A percentile compares a stretch with the other conserved stretches of the same genome.
Evolutionary conservation across 2,113 vertebrate genomes (phyloP).

Genomic region (Eulemur rufifrons): DNA sequence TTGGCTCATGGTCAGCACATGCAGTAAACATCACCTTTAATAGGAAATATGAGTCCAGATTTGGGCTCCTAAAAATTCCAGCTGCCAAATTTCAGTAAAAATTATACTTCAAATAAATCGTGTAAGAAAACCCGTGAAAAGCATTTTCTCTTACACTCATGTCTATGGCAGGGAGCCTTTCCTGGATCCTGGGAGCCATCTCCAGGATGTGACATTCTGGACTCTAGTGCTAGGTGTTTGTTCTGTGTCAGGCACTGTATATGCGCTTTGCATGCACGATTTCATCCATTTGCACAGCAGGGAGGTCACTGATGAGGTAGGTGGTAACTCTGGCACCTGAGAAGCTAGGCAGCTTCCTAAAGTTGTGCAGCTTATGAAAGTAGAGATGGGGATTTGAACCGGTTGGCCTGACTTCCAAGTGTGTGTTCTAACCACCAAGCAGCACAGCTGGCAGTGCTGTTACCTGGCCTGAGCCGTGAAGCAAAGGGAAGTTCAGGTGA

Average conservation of each 20-base stretch:
- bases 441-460: neutral
- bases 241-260: neutral
- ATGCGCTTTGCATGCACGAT: fast-evolving
- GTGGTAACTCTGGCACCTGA: no score
- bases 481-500: neutral
- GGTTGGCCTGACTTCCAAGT: no score
- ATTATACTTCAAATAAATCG: neutral
- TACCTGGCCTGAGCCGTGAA: neutral
- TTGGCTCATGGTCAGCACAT: neutral
- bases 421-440: fast-evolving
- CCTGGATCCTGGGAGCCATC: neutral
- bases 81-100: neutral
- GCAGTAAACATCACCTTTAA: neutral
- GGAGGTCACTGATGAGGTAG: neutral
- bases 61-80: neutral
- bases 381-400: neutral
- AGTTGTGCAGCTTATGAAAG: fast-evolving
- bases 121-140: neutral
- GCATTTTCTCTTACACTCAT: neutral
- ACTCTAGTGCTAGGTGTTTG: fast-evolving
- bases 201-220: neutral
- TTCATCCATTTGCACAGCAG: neutral
- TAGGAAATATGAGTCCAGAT: neutral
- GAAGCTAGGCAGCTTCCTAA: neutral
- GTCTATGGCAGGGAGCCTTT: neutral